These are phyloP conservation scores for Habrosyne pyritoides DNA, from an alignment of 2,888 invertebrate species.

Conservation along the genomic window DNA sequence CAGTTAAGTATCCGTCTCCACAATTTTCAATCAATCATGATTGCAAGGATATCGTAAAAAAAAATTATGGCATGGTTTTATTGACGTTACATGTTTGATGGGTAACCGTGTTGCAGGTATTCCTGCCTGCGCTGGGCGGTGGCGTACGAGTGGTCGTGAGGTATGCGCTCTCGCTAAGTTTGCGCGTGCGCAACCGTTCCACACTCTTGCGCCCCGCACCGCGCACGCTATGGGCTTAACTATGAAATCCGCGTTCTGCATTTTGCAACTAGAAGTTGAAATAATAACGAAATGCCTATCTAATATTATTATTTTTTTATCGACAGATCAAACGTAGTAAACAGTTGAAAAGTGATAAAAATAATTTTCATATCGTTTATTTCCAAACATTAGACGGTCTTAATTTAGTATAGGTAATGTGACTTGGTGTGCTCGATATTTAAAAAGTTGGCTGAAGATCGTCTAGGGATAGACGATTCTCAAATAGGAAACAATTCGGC, in stretches of 20 bases:
- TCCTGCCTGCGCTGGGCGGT: background rate
- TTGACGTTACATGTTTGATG: background rate
- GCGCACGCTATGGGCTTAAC: background rate
- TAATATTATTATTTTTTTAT: background rate
- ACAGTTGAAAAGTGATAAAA: too few species aligned
- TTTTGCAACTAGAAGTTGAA: background rate
- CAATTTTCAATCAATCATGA: too few species aligned
- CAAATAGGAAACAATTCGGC: background rate
- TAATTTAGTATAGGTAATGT: background rate
- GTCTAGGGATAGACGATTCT: background rate
- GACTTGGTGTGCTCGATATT: background rate
- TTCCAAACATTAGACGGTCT: too few species aligned
- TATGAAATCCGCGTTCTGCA: background rate
- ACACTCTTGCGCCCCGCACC: background rate
- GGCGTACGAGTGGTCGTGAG: constrained; percentile 18
- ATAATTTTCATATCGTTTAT: background rate
- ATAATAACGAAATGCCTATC: background rate
- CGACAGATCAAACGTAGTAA: background rate
- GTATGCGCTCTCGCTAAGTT: constrained; percentile 37
- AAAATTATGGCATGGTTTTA: too few species aligned
- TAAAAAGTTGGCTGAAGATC: background rate
- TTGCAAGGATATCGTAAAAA: too few species aligned
- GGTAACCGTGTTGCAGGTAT: background rate
- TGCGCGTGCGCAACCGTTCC: constrained; percentile 6
- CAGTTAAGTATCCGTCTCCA: too few species aligned